Base-by-base conservation (phyloP, 2,113 vertebrate species). In the Aphyosemion australe region DNA sequence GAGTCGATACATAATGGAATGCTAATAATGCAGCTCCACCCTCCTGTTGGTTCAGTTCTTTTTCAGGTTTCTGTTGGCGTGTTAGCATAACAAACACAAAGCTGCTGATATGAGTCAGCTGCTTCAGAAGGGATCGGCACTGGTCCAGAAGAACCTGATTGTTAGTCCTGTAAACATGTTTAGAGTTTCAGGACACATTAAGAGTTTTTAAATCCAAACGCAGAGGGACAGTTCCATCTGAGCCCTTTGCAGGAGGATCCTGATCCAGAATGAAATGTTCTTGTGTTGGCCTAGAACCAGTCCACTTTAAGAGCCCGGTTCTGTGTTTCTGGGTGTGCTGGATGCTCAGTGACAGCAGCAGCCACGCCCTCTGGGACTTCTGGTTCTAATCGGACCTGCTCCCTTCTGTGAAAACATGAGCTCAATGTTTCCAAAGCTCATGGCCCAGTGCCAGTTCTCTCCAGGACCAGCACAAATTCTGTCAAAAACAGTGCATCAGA, bases 381-480 rank as follows among this genome's bases (percentile, higher is more conserved):
- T 88, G 84, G 4, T 78, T 80, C 72, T 62, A 76, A 67, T 87
- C 81, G 70, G 51, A 65, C 56, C 46, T 2, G 16, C 7, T 47
- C 16, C 20, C 31, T 78, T 59, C 56, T n/a, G 51, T 16, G 48
- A 55, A 54, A 39, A 74, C 72, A 54, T 18, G 46, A 37, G 42
- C 64, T 49, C 9, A 20, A 18, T 67, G 52, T 74, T 80, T 76
- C 20, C 48, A 34, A 37, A 20, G 8, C 42, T 47, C 14, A 16
- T n/a, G 32, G 26, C 39, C n/a, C 45, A 8, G 32, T 34, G 60
- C 72, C 81, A 68, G 56, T 15, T 77, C 37, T 26, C 63, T 62
- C 67, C 61, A 50, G 32, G 59, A 71, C 13, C 21, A 65, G 8
- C 14, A n/a, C n/a, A n/a, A n/a, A n/a, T 41, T 0, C 10, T 1